Evolutionary conservation across 2,888 invertebrate genomes (phyloP).

Genomic region (Arenicola marina): DNA sequence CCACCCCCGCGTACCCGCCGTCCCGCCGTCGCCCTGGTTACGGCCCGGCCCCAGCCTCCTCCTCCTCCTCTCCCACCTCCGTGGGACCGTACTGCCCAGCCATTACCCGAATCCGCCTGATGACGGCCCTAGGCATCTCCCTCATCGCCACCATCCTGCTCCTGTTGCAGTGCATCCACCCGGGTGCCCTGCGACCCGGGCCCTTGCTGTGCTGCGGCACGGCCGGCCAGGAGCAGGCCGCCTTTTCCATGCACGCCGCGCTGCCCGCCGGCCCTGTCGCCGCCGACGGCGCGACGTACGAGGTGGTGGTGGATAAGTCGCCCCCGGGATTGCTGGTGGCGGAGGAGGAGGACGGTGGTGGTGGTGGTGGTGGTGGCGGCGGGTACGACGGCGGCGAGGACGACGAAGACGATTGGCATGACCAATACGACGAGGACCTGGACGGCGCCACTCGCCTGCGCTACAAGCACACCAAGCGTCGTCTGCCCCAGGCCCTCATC

Average conservation of each 20-base stretch:
- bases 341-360: too few species aligned
- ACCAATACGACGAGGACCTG: background rate
- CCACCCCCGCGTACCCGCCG: too few species aligned
- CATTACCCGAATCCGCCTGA: slow-evolving; percentile 54
- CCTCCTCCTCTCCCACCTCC: background rate
- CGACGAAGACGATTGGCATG: too few species aligned
- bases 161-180: background rate
- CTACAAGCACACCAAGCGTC: slow-evolving; percentile 38
- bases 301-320: background rate
- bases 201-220: slow-evolving; percentile 15
- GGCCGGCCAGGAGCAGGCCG: background rate
- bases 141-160: slow-evolving; percentile 4
- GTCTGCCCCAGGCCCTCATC: slow-evolving; percentile 60
- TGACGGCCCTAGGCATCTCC: background rate
- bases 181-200: too few species aligned
- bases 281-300: background rate
- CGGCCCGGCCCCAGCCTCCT: too few species aligned
- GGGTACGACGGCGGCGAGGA: too few species aligned
- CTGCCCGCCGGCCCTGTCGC: background rate
- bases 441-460: slow-evolving; percentile 11
- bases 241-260: background rate
- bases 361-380: too few species aligned
- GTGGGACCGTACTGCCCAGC: background rate
- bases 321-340: too few species aligned
- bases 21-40: too few species aligned